Evolutionary conservation across 35 echinoderm and acorn worm species (phyloP).

Genomic region (Ophioderma brevispina): DNA sequence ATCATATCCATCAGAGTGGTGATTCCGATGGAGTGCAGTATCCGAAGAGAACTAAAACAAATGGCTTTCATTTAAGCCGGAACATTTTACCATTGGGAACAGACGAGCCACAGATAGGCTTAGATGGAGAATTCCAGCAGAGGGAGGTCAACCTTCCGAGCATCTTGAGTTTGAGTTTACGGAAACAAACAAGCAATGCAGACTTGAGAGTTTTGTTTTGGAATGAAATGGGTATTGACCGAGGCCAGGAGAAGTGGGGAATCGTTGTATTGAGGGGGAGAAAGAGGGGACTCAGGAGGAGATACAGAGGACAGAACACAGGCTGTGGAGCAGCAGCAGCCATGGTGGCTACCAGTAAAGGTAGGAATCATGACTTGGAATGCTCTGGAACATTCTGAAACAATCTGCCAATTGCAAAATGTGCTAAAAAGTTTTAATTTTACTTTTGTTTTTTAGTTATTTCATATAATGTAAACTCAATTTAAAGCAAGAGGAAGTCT

Average conservation of each 20-base stretch:
- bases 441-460: too few species aligned
- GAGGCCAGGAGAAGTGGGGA: constrained; percentile 95
- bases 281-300: constrained; percentile 91
- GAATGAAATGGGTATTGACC: constrained; percentile 78
- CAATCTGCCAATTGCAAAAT: too few species aligned
- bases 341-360: constrained; percentile 98
- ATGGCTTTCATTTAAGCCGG: constrained; percentile 59
- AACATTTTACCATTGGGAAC: constrained; percentile 93
- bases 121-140: constrained; percentile 81
- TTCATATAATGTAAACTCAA: too few species aligned
- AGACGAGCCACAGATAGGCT: constrained; percentile 55
- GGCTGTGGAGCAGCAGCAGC: constrained; percentile 81
- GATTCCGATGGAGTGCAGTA: background rate
- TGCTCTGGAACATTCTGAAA: too few species aligned
- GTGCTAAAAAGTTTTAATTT: too few species aligned
- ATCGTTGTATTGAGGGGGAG: constrained; percentile 94
- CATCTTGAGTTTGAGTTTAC: constrained; percentile 87
- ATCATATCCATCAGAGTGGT: constrained; percentile 13
- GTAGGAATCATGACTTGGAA: too few species aligned
- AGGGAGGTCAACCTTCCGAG: constrained; percentile 57
- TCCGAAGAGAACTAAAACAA: constrained; percentile 73
- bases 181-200: constrained; percentile 88
- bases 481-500: too few species aligned
- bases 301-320: constrained; percentile 80
- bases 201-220: constrained; percentile 89